Percentiles rank a stretch among this genome's conserved stretches.
phyloP scores from a whole-genome alignment of 2,113 vertebrate species.

The Caranx ignobilis region DNA sequence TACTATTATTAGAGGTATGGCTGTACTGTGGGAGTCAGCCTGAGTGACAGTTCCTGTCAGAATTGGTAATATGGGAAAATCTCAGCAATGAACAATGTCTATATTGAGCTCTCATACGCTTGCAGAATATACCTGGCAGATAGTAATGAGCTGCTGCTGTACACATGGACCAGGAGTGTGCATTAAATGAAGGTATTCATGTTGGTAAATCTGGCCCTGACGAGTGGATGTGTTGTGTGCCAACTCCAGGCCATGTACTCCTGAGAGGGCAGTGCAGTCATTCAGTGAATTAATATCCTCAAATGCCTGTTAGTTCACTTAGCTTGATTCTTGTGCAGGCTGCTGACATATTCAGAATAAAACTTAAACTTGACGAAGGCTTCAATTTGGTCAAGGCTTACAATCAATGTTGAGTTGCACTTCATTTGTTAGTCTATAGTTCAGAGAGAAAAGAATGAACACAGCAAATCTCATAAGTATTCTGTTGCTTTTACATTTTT shows the following conservation, averaged over 20 bases:
- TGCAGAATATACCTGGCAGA: not conserved
- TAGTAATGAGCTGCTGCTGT: constrained; percentile 22
- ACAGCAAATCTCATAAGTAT: not conserved
- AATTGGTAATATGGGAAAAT: not conserved
- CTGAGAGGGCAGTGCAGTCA: not conserved
- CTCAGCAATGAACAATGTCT: not conserved
- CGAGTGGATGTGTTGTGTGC: not conserved
- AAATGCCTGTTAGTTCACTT: not conserved
- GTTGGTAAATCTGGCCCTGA: not conserved
- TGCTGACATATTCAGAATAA: not conserved
- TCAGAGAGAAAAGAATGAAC: not conserved
- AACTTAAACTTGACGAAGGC: not conserved
- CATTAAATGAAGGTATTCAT: constrained; percentile 2
- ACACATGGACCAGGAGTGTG: not conserved
- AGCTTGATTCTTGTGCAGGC: not conserved
- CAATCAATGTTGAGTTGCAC: too few relatives aligned
- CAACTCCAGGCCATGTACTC: not conserved
- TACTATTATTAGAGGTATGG: not conserved
- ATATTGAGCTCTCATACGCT: not conserved
- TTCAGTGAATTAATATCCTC: not conserved
- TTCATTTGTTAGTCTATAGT: too few relatives aligned
- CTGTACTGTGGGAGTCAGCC: not conserved
- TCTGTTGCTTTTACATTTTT: not conserved
- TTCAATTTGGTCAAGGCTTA: not conserved
- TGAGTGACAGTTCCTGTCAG: not conserved